Base-by-base conservation (phyloP, 2,797 vertebrate genomes). In the Danio choprae region DNA sequence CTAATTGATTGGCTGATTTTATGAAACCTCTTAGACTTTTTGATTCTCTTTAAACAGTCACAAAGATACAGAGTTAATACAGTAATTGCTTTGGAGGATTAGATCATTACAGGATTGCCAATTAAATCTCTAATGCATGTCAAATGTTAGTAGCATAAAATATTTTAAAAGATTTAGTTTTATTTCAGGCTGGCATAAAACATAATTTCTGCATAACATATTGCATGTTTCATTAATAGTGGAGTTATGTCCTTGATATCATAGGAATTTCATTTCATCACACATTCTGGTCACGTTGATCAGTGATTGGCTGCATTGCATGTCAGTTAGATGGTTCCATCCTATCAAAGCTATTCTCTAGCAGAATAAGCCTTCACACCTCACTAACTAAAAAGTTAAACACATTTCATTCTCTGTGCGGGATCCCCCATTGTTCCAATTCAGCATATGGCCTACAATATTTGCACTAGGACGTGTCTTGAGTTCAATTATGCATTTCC, bases 351-450 rank as follows among this genome's bases (percentile, higher is more conserved):
- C 40, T 41, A 2, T 69, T 0, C 15, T 18, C 36, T 50, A 10
- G 5, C 46, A 51, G 29, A 69, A 69, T 18, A 69, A 51, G 36
- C 16, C 10, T 69, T 13, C 5, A 46, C 22, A 63, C 43, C 29
- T 58, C 51, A 76, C 11, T 8, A 75, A 50, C 29, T 65, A 59
- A 67, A 46, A 38, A 67, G 51, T 79, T 73, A 18, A 40, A 36
- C 63, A 20, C 55, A 76, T 84, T 84, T 79, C 2, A 12, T 46
- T 63, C 60, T 76, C 22, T 6, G n/a, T 67, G 18, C 71, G 48
- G 76, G 67, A 62, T 65, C 55, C 4, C 15, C 55, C 41, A 56
- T 65, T 76, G 29, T 79, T 62, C 22, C 51, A 48, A 58, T 51
- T 77, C 60, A 81, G 20, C 58, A 77, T 53, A 58, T 53, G n/a